These are phyloP conservation scores for Pyralis farinalis DNA, from an alignment of 2,888 invertebrate genomes.

Conservation along the genomic window DNA sequence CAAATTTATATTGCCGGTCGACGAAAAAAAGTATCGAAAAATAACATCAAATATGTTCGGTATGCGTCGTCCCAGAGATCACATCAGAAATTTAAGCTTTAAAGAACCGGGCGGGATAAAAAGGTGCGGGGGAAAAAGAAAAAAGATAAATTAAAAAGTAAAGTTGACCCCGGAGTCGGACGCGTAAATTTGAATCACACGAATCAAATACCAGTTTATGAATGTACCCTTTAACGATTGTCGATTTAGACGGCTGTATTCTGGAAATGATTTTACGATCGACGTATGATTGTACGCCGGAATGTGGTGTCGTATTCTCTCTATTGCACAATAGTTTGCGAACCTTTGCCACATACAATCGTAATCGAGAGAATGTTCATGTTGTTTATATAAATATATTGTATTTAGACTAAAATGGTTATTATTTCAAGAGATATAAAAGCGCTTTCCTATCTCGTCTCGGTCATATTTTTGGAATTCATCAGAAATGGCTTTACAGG, in stretches of 20 bases:
- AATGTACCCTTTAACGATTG: constrained; percentile 47
- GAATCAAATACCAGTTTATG: constrained; percentile 75
- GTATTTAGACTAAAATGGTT: no score
- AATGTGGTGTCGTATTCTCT: no score
- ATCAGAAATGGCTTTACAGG: no score
- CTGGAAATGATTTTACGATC: no score
- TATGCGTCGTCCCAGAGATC: constrained; percentile 73
- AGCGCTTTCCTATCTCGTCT: no score
- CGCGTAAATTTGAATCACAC: constrained; percentile 75
- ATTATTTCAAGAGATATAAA: no score
- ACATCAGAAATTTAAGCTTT: constrained; percentile 75
- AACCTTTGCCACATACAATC: no score
- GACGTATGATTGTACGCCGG: no score
- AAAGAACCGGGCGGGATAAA: constrained; percentile 59
- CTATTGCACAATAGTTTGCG: no score
- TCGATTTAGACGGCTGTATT: constrained; percentile 34
- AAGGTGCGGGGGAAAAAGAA: constrained; percentile 30
- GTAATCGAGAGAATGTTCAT: no score
- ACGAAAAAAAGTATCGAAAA: constrained; percentile 53
- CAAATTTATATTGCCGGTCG: constrained; percentile 58
- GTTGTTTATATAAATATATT: no score
- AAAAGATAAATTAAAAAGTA: constrained; percentile 35
- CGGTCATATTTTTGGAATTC: no score
- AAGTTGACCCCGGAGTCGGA: constrained; percentile 56
- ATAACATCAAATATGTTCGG: constrained; percentile 75